Evolutionary conservation across 1,140 invertebrate genomes (phyloP).

Genomic region (Protaetia brevitarsis): DNA sequence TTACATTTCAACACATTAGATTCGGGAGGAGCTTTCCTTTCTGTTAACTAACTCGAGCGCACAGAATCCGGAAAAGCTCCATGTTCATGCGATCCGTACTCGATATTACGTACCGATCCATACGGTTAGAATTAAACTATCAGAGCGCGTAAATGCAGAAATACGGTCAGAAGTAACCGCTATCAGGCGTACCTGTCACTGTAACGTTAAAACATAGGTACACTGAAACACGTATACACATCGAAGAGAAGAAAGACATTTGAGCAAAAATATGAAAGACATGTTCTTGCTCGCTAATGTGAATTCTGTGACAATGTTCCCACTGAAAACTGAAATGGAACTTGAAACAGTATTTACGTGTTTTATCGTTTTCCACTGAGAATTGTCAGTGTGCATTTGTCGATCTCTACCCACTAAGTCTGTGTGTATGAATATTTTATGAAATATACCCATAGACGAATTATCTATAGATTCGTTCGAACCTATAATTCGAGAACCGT

Average conservation of each 20-base stretch:
- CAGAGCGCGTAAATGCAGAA: neutral
- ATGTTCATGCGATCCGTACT: neutral
- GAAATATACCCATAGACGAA: too few relatives aligned
- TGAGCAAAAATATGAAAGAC: neutral
- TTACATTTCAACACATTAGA: slow-evolving; percentile 8
- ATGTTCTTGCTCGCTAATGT: neutral
- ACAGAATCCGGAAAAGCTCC: neutral
- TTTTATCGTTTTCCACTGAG: neutral
- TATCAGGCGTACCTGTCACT: neutral
- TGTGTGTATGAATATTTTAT: neutral
- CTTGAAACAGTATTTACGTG: neutral
- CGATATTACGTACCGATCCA: slow-evolving; percentile 6
- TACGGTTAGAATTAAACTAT: neutral
- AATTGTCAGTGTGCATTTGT: neutral
- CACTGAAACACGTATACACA: neutral
- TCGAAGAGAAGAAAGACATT: neutral
- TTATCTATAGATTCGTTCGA: too few relatives aligned
- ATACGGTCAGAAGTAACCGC: neutral
- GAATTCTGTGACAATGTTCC: neutral
- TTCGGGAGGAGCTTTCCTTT: slow-evolving; percentile 8
- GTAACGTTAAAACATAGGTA: neutral
- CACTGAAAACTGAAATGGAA: neutral
- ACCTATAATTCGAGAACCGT: too few relatives aligned
- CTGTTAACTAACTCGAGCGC: neutral
- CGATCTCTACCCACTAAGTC: neutral